A percentile compares a stretch with the other conserved stretches of the same genome.
Evolutionary conservation across 2,113 vertebrate species (phyloP).

Genomic region (Phainopepla nitens): DNA sequence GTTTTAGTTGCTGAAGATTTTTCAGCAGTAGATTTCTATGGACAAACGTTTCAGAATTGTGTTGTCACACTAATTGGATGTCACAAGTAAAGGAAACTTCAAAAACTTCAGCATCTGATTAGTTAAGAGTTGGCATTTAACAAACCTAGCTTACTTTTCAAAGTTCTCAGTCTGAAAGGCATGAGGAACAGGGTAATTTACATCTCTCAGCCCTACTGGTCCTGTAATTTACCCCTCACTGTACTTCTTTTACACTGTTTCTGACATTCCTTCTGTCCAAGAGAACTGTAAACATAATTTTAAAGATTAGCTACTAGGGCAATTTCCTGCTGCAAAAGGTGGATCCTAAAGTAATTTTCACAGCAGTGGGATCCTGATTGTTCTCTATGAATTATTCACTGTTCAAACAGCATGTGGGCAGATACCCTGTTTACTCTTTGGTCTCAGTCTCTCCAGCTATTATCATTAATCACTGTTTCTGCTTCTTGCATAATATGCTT

Average conservation of each 20-base stretch:
- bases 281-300: background rate
- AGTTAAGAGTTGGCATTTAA: background rate
- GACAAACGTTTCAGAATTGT: background rate
- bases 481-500: background rate
- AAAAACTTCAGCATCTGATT: background rate
- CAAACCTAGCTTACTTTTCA: background rate
- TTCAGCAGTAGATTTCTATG: background rate
- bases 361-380: background rate
- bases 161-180: background rate
- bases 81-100: background rate
- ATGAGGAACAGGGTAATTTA: background rate
- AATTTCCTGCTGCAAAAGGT: background rate
- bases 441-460: background rate
- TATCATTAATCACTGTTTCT: slow-evolving; percentile 22
- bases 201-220: background rate
- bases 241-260: background rate
- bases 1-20: background rate
- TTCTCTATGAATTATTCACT: slow-evolving; percentile 9
- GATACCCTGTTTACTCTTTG: slow-evolving; percentile 6
- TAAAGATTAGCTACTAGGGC: background rate
- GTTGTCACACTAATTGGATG: background rate
- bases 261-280: background rate
- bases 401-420: background rate
- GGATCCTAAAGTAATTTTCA: background rate
- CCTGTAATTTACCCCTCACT: background rate